Evolutionary conservation across 2,797 vertebrate species (phyloP).

Genomic region (Enteromius treurensis): DNA sequence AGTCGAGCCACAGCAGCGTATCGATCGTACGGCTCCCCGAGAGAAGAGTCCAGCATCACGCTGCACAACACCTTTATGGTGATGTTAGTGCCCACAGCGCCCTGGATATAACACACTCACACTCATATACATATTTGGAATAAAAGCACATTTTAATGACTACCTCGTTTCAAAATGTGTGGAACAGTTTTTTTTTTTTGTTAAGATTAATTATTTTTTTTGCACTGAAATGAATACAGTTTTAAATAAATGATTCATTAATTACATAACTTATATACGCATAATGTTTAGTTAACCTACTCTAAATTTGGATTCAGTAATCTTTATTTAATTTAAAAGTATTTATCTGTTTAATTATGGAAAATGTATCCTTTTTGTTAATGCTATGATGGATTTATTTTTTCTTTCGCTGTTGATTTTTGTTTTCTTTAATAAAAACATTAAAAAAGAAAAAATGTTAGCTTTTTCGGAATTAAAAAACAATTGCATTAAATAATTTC

Average conservation of each 20-base stretch:
- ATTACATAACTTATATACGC: background rate
- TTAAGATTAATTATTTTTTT: background rate
- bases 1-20: constrained; percentile 65
- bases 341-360: background rate
- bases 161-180: background rate
- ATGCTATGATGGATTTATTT: background rate
- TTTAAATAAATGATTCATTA: background rate
- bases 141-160: background rate
- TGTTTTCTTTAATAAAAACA: background rate
- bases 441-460: background rate
- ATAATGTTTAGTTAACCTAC: background rate
- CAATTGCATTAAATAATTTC: background rate
- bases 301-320: background rate
- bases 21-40: constrained; percentile 67
- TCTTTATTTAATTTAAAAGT: background rate
- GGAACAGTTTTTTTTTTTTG: background rate
- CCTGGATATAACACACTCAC: constrained; percentile 55
- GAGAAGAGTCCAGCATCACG: constrained; percentile 68
- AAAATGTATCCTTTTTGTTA: background rate
- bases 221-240: background rate
- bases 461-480: background rate
- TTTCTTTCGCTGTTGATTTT: background rate
- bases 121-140: no score
- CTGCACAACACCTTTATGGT: constrained; percentile 74
- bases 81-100: constrained; percentile 69